These are phyloP conservation scores for Podiceps cristatus DNA, from an alignment of 2,113 vertebrate species.

Conservation along the genomic window DNA sequence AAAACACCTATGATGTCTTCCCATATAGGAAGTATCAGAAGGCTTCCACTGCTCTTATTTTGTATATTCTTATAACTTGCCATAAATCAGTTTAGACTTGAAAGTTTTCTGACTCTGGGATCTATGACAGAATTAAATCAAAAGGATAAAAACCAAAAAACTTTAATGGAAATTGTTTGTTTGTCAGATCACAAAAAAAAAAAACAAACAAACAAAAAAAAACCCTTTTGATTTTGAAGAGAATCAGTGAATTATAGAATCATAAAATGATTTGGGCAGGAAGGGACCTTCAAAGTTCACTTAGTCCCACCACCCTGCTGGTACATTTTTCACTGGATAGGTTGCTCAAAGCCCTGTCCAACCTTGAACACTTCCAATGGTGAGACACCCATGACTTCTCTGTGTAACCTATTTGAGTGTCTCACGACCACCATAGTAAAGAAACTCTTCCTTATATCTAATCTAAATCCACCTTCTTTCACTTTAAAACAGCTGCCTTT, in stretches of 20 bases:
- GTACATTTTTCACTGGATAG: no score
- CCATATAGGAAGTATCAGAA: background rate
- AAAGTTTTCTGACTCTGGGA: background rate
- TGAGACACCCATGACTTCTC: no score
- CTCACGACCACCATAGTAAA: no score
- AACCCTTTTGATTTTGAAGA: background rate
- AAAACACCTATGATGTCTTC: background rate
- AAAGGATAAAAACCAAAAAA: background rate
- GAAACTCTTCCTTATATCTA: no score
- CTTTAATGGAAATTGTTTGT: background rate
- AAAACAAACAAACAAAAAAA: background rate
- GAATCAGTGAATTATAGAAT: background rate
- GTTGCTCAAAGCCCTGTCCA: background rate
- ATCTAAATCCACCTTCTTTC: no score
- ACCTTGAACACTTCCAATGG: background rate
- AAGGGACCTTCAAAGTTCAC: background rate
- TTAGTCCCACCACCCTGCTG: background rate
- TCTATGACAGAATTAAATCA: background rate
- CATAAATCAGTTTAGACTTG: background rate
- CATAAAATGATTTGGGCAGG: background rate
- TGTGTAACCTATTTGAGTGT: no score
- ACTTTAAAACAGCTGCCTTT: no score
- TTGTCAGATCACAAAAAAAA: background rate
- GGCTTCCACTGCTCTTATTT: background rate
- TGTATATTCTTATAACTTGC: background rate